A percentile compares a stretch with the other conserved stretches of the same genome.
Evolutionary conservation across 2,113 vertebrate species (phyloP).

Genomic region (Chloropsis cyanopogon): DNA sequence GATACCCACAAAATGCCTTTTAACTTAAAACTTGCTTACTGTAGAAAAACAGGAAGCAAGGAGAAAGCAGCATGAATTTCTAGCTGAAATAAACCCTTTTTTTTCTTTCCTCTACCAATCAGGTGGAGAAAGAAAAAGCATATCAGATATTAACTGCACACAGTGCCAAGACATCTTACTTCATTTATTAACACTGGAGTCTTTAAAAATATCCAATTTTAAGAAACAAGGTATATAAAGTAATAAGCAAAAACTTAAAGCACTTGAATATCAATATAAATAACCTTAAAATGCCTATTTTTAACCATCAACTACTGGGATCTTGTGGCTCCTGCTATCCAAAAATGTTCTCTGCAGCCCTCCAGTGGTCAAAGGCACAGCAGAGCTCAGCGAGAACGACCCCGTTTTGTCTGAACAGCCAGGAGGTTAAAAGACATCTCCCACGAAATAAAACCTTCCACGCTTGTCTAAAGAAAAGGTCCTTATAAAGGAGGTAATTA

Average conservation of each 20-base stretch:
- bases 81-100: background rate
- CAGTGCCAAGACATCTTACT: background rate
- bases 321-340: background rate
- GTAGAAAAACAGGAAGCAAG: background rate
- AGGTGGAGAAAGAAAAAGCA: background rate
- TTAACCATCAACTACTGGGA: background rate
- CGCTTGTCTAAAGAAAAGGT: background rate
- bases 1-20: background rate
- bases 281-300: constrained; percentile 15
- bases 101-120: background rate
- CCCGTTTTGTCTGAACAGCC: background rate
- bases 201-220: background rate
- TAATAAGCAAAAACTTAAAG: background rate
- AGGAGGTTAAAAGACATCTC: background rate
- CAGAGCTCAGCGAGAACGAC: background rate
- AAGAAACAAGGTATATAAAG: background rate
- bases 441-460: background rate
- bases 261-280: background rate
- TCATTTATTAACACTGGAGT: background rate
- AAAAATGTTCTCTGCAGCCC: constrained; percentile 74
- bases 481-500: too few species aligned
- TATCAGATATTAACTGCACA: background rate
- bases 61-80: background rate
- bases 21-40: background rate
- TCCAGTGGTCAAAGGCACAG: constrained; percentile 54